Evolutionary conservation across 2,888 invertebrate species (phyloP).

Genomic region (Gortyna flavago): DNA sequence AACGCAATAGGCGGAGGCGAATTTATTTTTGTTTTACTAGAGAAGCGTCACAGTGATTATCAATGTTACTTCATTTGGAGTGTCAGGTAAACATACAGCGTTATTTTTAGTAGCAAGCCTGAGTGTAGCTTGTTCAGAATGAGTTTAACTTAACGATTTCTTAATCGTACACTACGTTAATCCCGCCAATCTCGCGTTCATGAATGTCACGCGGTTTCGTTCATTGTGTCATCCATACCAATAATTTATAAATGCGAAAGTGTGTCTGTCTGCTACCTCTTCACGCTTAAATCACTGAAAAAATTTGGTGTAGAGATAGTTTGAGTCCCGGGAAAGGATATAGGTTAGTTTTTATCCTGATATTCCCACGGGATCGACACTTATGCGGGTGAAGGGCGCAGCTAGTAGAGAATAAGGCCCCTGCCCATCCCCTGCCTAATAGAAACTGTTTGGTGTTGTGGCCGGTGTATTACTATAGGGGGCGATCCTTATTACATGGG

Average conservation of each 20-base stretch:
- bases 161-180: too few relatives aligned
- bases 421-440: too few relatives aligned
- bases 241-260: too few relatives aligned
- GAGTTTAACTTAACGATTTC: too few relatives aligned
- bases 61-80: not conserved
- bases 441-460: not conserved
- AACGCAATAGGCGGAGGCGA: constrained; percentile 18
- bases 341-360: too few relatives aligned
- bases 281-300: too few relatives aligned
- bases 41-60: not conserved
- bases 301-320: too few relatives aligned
- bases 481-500: too few relatives aligned
- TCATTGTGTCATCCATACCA: not conserved
- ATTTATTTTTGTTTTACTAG: constrained; percentile 18
- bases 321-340: too few relatives aligned
- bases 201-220: not conserved
- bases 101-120: not conserved
- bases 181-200: not conserved
- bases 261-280: too few relatives aligned
- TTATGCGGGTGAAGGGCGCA: too few relatives aligned
- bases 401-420: not conserved
- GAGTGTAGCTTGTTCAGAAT: not conserved
- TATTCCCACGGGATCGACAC: too few relatives aligned
- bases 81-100: constrained; percentile 8
- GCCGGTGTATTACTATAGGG: not conserved